Percentiles rank a stretch among this genome's conserved stretches.
These are phyloP conservation scores for Trichopria drosophilae DNA, from an alignment of 2,888 invertebrate species.

Conservation along the genomic window DNA sequence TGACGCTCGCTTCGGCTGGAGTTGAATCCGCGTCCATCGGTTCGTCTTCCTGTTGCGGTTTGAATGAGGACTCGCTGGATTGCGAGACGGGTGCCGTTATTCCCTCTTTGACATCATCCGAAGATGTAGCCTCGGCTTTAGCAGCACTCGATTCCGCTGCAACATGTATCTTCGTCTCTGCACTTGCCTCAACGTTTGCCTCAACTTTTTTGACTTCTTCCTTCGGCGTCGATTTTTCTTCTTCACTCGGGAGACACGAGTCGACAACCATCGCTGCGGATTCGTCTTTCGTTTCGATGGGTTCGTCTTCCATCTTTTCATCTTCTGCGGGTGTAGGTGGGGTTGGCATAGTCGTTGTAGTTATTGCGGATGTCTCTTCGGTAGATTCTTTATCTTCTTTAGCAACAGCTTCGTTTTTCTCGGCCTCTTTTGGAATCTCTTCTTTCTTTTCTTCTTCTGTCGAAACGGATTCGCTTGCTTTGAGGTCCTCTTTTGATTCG, in stretches of 20 bases:
- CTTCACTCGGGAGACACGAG: conserved; percentile 9
- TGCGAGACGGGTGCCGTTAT: conserved; percentile 28
- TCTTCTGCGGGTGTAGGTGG: conserved; percentile 12
- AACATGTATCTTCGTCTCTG: conserved; percentile 20
- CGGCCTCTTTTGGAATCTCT: too few species aligned
- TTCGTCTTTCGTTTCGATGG: conserved; percentile 17
- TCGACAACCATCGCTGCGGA: conserved; percentile 1
- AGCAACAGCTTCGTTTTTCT: conserved; percentile 22
- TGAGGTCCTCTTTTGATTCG: background rate
- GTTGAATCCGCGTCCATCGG: conserved; percentile 39
- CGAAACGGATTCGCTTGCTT: conserved; percentile 12
- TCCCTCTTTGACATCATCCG: conserved; percentile 24
- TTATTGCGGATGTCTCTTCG: background rate
- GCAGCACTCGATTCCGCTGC: conserved; percentile 25
- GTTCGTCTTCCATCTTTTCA: conserved; percentile 15
- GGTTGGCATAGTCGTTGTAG: background rate
- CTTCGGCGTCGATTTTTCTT: conserved; percentile 10
- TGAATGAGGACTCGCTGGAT: too few species aligned
- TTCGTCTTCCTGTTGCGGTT: conserved; percentile 37
- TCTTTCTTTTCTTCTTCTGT: conserved; percentile 11
- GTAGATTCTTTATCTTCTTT: conserved; percentile 20
- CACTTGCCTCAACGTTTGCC: background rate
- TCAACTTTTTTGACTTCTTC: conserved; percentile 17
- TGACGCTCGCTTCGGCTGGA: background rate
- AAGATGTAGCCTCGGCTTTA: conserved; percentile 20